Percentiles rank a stretch among this genome's conserved stretches.
Evolutionary conservation across 2,888 invertebrate genomes (phyloP).

Genomic region (Helicoverpa assulta): DNA sequence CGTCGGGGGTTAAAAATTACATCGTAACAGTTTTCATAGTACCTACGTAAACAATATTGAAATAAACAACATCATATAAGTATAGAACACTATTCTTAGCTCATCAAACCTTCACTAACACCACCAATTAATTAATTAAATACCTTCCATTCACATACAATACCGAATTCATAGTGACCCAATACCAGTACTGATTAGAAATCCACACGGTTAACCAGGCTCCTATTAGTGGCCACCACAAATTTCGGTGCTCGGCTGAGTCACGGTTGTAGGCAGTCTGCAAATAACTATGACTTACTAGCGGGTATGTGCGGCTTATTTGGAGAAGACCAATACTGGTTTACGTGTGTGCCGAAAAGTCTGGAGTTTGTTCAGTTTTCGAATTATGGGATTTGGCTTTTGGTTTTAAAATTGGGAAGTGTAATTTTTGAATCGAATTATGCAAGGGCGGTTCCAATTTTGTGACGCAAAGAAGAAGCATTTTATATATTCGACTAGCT

Average conservation of each 20-base stretch:
- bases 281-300: slow-evolving; percentile 54
- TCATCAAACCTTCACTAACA: not conserved
- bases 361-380: slow-evolving; percentile 1
- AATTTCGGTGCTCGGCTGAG: slow-evolving; percentile 45
- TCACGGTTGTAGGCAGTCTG: slow-evolving; percentile 37
- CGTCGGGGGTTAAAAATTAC: too few relatives aligned
- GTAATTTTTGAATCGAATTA: not conserved
- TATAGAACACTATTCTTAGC: too few relatives aligned
- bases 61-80: too few relatives aligned
- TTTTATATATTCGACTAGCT: too few relatives aligned
- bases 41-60: too few relatives aligned
- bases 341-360: slow-evolving; percentile 4
- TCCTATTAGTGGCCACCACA: slow-evolving; percentile 55
- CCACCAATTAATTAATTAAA: not conserved
- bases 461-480: too few relatives aligned
- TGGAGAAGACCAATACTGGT: slow-evolving; percentile 9
- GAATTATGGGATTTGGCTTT: not conserved
- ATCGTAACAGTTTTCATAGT: too few relatives aligned
- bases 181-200: slow-evolving; percentile 54
- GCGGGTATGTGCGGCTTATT: slow-evolving; percentile 28
- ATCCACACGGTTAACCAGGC: slow-evolving; percentile 51
- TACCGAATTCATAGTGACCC: slow-evolving; percentile 24
- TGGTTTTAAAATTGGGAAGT: not conserved
- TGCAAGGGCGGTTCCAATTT: too few relatives aligned
- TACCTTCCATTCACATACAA: slow-evolving; percentile 22